Evolutionary conservation across 2,888 invertebrate species (phyloP).

Genomic region (Nomada ferruginata): DNA sequence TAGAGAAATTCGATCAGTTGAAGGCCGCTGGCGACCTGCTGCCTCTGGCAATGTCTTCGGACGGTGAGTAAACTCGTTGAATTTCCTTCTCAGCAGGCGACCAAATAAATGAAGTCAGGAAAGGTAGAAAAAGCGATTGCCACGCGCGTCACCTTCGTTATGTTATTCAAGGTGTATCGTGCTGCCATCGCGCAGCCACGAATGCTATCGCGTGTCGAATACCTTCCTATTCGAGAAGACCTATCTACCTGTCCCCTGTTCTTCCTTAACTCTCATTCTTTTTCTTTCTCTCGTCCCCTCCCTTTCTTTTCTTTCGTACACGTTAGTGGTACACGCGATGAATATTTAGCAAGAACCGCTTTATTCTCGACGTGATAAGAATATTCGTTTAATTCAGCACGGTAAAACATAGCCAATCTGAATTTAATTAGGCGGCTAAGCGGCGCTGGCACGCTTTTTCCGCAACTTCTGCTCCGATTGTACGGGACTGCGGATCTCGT

Average conservation of each 20-base stretch:
- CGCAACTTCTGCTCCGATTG: constrained; percentile 19
- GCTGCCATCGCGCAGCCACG: constrained; percentile 68
- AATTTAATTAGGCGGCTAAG: constrained; percentile 62
- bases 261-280: background rate
- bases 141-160: constrained; percentile 42
- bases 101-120: constrained; percentile 23
- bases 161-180: constrained; percentile 59
- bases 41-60: constrained; percentile 87
- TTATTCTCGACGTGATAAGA: constrained; percentile 67
- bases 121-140: constrained; percentile 36
- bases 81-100: constrained; percentile 27
- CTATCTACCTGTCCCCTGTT: constrained; percentile 17
- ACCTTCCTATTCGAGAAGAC: constrained; percentile 56
- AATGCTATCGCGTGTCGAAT: constrained; percentile 57
- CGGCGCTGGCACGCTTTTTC: constrained; percentile 25
- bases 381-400: constrained; percentile 45
- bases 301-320: constrained; percentile 7
- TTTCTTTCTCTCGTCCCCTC: background rate
- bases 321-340: constrained; percentile 64
- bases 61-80: constrained; percentile 77
- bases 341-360: constrained; percentile 73
- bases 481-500: background rate
- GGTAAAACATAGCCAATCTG: constrained; percentile 51
- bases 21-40: constrained; percentile 91
- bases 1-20: constrained; percentile 94